Evolutionary conservation across 2,888 invertebrate genomes (phyloP), one percentile per base, ranked within the genome.

Genomic region (Xestia ashworthii): DNA sequence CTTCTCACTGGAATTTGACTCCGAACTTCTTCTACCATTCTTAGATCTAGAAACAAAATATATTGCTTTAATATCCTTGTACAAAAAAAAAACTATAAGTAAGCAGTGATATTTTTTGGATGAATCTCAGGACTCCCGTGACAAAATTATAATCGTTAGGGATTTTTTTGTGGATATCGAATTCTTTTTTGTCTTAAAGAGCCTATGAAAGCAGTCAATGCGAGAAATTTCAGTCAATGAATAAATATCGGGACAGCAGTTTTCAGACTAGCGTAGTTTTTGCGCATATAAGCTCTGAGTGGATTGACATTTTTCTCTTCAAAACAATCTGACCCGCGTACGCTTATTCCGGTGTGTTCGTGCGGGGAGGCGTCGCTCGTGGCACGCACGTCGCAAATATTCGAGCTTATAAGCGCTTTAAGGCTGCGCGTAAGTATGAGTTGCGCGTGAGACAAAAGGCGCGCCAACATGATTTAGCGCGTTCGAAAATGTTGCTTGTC

Each of bases 1-100:
- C 91, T 92, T 60, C 97, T 97, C 32, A 98, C 97, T 0, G 99
- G 99, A 92, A 99, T 99, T 94, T 99, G 98, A 80, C 97, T 97
- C 71, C 99, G 97, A 0, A 99, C 98, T 91, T 98, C 98, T 67
- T 98, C 97, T 64, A 98, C 97, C 76, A 97, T 94, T 5, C 96
- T 95, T 84, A 98, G 94, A 97, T 99, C 99, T 98, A 93, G 55
- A 97, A 97, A 77, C 78, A 87, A 81, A n/a, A n/a, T n/a, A 84
- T 65, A 44, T 69, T 38, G 32, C 22, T 53, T 38, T 32, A 53
- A 50, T 53, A 68, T 38, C 22, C 32, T n/a, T 11, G 22, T 14
- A 2, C 14, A 58, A 25, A 58, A 12, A 12, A 55, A 55, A 55
- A 12, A n/a, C 9, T 11, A 53, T 53, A 1, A 11, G 1, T 53